A percentile compares a stretch with the other conserved stretches of the same genome.
Conservation (phyloP, 2,888 invertebrate genomes). For the Rhagium mordax region DNA sequence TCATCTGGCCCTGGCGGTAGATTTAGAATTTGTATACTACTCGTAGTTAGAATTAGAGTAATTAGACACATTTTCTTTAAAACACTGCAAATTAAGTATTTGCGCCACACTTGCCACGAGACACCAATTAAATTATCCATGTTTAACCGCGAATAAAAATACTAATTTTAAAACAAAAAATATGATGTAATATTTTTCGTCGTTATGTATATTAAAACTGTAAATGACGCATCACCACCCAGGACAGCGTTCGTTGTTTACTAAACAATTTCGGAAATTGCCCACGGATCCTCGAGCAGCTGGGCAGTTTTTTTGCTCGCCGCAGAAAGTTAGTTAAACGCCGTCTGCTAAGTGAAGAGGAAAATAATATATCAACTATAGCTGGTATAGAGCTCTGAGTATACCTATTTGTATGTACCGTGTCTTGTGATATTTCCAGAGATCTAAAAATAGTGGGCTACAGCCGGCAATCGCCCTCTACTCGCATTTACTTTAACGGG, state of each 20-base stretch:
- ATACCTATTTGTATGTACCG: conserved; percentile 42
- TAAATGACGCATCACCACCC: not conserved
- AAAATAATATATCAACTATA: conserved; percentile 31
- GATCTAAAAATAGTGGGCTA: conserved; percentile 64
- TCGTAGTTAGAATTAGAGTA: too few species aligned
- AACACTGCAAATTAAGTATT: too few species aligned
- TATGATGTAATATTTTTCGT: not conserved
- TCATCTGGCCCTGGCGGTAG: too few species aligned
- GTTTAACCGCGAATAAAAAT: too few species aligned
- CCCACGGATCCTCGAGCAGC: not conserved
- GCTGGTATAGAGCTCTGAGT: conserved; percentile 26
- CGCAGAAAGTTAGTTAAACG: conserved; percentile 16
- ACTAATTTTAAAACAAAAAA: too few species aligned
- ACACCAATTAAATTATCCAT: too few species aligned
- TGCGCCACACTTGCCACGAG: too few species aligned
- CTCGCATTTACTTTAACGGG: conserved; percentile 60
- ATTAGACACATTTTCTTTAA: too few species aligned
- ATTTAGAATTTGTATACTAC: too few species aligned
- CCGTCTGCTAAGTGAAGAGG: conserved; percentile 24
- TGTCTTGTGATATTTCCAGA: conserved; percentile 68
- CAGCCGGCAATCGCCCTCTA: conserved; percentile 61
- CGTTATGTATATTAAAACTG: not conserved
- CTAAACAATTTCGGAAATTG: not conserved
- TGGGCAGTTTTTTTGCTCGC: not conserved
- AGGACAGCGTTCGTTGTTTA: not conserved